Evolutionary conservation across 2,797 vertebrate genomes (phyloP), one percentile per base, ranked within the genome.

Genomic region (Acestrorhynchus altus): DNA sequence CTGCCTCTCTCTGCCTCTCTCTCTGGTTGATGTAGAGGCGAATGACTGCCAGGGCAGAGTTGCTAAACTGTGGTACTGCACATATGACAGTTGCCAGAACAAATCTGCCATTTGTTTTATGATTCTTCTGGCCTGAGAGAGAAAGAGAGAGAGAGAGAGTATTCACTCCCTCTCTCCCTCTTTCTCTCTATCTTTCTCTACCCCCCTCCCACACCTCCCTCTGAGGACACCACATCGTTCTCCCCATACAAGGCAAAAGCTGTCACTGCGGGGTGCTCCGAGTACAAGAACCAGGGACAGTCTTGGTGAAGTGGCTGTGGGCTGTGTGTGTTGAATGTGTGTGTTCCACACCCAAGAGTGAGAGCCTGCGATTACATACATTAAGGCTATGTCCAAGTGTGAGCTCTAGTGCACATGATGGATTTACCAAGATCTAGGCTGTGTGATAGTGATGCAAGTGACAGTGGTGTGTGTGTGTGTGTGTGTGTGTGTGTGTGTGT

Each of bases 31-130:
- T 83, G 81, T 84, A 84, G 84, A 78, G 79, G 72, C 76, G 72
- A 87, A 89, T 79, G 80, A 86, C 87, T 65, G 74, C 77, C 52
- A 64, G 46, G 47, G 68, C 56, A 8, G 47, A 67, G 60, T 78
- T 60, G 72, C 78, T 22, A 88, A 87, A 81, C 83, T 78, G 75
- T 24, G 72, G 64, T 81, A 59, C 64, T 26, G 83, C 82, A 82
- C 85, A 85, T 90, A 87, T 83, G 89, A 91, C 83, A 81, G 75
- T 83, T 81, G 86, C 86, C 86, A 87, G 83, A 87, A 85, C 82
- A 86, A 82, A 90, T 85, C 39, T 40, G 85, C 84, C 79, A 64
- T 87, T 85, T 87, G 87, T 81, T 87, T 85, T 86, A 85, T 66
- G 57, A 83, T 60, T 66, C 77, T 77, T 77, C 5, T 81, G 65